Evolutionary conservation across 1,140 invertebrate species (phyloP).

Genomic region (Linepithema humile): DNA sequence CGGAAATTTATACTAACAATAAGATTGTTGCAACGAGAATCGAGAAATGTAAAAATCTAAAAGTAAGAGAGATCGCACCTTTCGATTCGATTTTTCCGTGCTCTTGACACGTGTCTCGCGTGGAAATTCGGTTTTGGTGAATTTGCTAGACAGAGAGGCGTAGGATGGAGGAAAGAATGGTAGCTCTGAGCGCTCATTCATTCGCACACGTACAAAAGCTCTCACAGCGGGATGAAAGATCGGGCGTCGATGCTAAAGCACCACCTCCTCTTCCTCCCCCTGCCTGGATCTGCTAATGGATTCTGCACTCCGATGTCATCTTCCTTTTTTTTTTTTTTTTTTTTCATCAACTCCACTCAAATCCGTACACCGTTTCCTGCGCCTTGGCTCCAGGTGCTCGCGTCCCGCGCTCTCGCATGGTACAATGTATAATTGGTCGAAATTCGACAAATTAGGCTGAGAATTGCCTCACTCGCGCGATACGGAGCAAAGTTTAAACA

Average conservation of each 20-base stretch:
- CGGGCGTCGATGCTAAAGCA: constrained; percentile 71
- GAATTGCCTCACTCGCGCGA: neutral
- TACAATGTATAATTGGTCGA: constrained; percentile 50
- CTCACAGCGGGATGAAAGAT: constrained; percentile 70
- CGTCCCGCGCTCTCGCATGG: constrained; percentile 6
- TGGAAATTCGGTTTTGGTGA: constrained; percentile 36
- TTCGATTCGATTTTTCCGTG: too few relatives aligned
- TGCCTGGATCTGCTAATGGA: constrained; percentile 69
- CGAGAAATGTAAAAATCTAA: too few relatives aligned
- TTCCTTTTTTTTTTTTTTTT: constrained; percentile 48
- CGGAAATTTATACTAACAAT: too few relatives aligned
- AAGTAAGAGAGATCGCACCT: too few relatives aligned
- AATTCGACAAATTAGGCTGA: neutral
- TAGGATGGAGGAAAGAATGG: constrained; percentile 23
- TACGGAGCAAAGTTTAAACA: neutral
- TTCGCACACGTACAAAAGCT: constrained; percentile 65
- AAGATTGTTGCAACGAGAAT: too few relatives aligned
- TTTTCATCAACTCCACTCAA: constrained; percentile 17
- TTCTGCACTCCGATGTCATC: constrained; percentile 71
- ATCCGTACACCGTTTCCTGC: constrained; percentile 47
- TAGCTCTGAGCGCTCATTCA: constrained; percentile 36
- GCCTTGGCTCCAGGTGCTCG: constrained; percentile 37
- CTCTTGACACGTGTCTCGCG: constrained; percentile 36
- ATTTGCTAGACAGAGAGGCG: constrained; percentile 22
- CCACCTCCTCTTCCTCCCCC: constrained; percentile 2